Conservation (phyloP, 2,888 invertebrate species). For the Drosophila recens region DNA sequence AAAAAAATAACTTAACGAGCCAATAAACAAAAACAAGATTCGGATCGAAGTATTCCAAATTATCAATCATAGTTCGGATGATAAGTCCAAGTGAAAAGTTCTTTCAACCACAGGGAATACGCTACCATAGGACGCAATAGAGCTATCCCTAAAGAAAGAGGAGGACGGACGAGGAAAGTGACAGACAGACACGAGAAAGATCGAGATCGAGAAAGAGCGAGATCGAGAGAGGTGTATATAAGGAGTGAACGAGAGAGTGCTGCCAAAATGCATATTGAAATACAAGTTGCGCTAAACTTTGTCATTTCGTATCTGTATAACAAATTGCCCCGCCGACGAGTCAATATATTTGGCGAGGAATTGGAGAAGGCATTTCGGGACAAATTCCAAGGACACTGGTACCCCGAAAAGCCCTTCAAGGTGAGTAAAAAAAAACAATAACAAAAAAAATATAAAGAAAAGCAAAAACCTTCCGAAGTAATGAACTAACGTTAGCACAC, state of each 20-base stretch:
- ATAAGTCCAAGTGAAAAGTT: conserved; percentile 38
- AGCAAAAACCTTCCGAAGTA: too few species aligned
- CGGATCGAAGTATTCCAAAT: conserved; percentile 46
- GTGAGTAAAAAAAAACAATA: conserved; percentile 52
- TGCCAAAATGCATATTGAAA: conserved; percentile 96
- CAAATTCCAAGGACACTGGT: conserved; percentile 99
- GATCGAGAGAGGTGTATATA: not conserved
- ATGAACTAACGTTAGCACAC: too few species aligned
- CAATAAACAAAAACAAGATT: conserved; percentile 10
- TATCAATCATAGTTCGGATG: conserved; percentile 50
- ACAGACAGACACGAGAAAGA: not conserved
- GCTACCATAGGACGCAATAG: not conserved
- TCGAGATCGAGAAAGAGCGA: too few species aligned
- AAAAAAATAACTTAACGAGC: conserved; percentile 11
- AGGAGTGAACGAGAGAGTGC: conserved; percentile 9
- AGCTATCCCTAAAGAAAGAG: not conserved
- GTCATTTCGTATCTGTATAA: conserved; percentile 99
- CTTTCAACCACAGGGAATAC: conserved; percentile 11
- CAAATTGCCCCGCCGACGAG: conserved; percentile 97
- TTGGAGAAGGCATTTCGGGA: conserved; percentile 97
- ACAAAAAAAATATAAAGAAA: not conserved
- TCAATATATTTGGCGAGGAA: conserved; percentile 98
- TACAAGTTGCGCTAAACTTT: conserved; percentile 99
- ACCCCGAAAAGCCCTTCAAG: conserved; percentile 97
- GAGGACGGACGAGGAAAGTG: not conserved